Percentiles rank a stretch among this genome's conserved stretches.
Conservation (phyloP, 2,888 invertebrate species). For the Macrosoma leucophasiata region DNA sequence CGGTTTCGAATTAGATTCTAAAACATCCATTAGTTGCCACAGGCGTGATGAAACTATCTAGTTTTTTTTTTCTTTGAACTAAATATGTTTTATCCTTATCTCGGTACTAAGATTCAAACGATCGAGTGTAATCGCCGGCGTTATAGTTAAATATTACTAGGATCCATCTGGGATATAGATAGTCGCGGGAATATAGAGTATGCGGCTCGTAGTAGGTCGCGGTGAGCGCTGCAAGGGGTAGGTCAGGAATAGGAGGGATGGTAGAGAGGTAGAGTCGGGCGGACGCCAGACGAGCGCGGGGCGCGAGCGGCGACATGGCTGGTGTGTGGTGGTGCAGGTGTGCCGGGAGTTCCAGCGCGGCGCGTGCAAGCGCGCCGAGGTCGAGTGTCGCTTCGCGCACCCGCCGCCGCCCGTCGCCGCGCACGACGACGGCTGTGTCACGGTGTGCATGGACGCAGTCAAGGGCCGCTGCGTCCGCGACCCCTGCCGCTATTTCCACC, state of each 20-base stretch:
- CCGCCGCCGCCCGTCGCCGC: constrained; percentile 97
- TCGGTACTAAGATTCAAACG: no score
- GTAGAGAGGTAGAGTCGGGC: constrained; percentile 18
- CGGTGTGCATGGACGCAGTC: constrained; percentile 99
- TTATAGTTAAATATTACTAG: no score
- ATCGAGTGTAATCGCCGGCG: no score
- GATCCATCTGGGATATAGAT: no score
- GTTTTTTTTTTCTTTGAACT: no score
- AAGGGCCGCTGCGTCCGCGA: constrained; percentile 99
- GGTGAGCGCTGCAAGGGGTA: constrained; percentile 24
- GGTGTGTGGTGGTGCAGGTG: constrained; percentile 83
- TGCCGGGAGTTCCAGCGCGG: constrained; percentile 99
- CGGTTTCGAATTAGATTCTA: no score
- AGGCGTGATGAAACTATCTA: no score
- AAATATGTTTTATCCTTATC: no score
- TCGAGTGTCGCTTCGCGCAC: constrained; percentile 99
- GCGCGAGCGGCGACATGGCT: constrained; percentile 50
- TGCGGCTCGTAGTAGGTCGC: background rate
- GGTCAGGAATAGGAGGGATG: constrained; percentile 21
- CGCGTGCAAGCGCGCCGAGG: constrained; percentile 97
- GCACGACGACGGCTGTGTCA: constrained; percentile 98
- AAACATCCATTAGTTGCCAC: no score
- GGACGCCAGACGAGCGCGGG: constrained; percentile 24
- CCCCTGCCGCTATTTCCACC: constrained; percentile 99
- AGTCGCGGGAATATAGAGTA: background rate